Conservation (phyloP, 2,888 invertebrate species). For the Apamea crenata region DNA sequence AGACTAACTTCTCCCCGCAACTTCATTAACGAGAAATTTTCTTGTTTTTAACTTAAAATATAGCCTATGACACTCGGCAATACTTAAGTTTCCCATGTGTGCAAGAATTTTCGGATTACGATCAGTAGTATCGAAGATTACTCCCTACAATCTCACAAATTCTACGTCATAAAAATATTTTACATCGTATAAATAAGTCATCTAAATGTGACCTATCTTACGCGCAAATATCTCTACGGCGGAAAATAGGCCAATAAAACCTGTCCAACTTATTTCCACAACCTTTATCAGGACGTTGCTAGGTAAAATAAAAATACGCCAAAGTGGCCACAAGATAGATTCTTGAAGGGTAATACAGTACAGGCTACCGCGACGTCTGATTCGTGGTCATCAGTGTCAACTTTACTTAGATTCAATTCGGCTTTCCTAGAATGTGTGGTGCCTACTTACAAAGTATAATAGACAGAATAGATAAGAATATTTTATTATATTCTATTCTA, state of each 20-base stretch:
- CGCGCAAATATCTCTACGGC: neutral
- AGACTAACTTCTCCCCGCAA: neutral
- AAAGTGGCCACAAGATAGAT: neutral
- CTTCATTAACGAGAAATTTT: neutral
- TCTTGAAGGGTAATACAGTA: neutral
- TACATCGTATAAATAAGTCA: neutral
- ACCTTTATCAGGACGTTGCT: neutral
- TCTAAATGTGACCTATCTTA: neutral
- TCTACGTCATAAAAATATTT: neutral
- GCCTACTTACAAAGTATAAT: neutral
- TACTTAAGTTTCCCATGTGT: neutral
- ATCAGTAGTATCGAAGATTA: neutral
- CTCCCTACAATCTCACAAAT: neutral
- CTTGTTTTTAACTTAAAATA: neutral
- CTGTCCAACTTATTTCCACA: neutral
- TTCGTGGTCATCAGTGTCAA: neutral
- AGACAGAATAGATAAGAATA: neutral
- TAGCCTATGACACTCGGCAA: neutral
- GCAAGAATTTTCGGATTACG: neutral
- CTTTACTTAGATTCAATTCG: neutral
- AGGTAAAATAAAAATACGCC: neutral
- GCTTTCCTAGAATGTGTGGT: neutral
- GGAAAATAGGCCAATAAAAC: neutral
- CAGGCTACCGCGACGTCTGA: neutral
- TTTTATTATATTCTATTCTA: neutral